Conservation (phyloP, 2,888 invertebrate genomes). For the Coelogynopora nodosa region DNA sequence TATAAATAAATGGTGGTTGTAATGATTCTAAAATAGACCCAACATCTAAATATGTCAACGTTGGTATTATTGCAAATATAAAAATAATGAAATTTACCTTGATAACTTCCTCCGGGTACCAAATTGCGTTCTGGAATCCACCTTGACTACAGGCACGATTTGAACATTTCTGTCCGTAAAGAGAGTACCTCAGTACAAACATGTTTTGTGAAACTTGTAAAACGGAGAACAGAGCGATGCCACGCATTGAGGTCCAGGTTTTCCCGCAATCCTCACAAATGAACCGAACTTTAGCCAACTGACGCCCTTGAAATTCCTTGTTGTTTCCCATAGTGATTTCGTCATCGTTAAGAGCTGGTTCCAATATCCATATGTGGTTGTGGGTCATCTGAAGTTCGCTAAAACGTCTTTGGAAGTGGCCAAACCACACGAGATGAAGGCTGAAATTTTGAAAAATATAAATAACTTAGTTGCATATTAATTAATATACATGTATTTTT, state of each 20-base stretch:
- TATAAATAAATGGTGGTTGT: too few species aligned
- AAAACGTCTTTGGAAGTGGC: background rate
- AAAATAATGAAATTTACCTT: conserved; percentile 62
- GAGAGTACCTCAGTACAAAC: conserved; percentile 60
- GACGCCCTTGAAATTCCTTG: background rate
- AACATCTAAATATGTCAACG: too few species aligned
- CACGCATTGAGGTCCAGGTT: conserved; percentile 65
- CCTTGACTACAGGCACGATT: conserved; percentile 57
- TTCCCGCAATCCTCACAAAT: conserved; percentile 61
- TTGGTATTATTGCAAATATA: too few species aligned
- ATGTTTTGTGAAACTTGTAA: conserved; percentile 55
- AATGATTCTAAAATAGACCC: too few species aligned
- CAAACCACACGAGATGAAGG: background rate
- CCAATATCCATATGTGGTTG: background rate
- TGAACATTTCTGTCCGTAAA: conserved; percentile 63
- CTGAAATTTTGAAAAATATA: background rate
- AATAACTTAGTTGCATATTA: too few species aligned
- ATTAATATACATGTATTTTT: too few species aligned
- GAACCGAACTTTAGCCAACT: background rate
- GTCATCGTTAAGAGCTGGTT: background rate
- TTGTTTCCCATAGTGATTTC: background rate
- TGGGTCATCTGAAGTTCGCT: background rate
- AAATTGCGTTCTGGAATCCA: conserved; percentile 63
- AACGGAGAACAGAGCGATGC: conserved; percentile 63
- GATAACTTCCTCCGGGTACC: conserved; percentile 64